phyloP scores from a whole-genome alignment of 1,140 invertebrate genomes.

The Apis dorsata region DNA sequence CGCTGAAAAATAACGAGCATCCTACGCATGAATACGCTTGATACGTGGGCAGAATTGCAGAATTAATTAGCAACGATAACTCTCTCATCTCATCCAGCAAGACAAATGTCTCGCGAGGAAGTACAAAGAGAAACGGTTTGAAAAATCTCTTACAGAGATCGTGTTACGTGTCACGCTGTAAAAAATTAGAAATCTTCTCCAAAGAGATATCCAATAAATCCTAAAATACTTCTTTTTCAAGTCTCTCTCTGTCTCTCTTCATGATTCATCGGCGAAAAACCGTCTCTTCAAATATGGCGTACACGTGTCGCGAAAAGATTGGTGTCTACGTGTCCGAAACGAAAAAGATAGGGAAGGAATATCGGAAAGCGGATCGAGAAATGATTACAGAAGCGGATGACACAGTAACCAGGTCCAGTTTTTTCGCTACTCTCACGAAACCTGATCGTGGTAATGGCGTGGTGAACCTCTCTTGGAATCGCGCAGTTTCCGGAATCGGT shows the following conservation, averaged over 20 bases:
- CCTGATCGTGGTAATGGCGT: neutral
- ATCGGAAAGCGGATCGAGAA: constrained; percentile 21
- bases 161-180: neutral
- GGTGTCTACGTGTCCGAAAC: neutral
- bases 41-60: no score
- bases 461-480: neutral
- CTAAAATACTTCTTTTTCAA: no score
- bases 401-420: constrained; percentile 45
- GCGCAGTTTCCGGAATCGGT: constrained; percentile 21
- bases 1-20: no score
- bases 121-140: neutral
- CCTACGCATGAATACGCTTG: no score
- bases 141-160: neutral
- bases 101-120: neutral
- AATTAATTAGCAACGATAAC: no score
- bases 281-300: neutral
- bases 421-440: constrained; percentile 22
- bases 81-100: no score
- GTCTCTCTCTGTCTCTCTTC: no score
- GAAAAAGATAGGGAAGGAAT: neutral
- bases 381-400: constrained; percentile 26
- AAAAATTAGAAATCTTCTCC: neutral
- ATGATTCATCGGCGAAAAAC: neutral
- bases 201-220: neutral
- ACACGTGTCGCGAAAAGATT: neutral